These are phyloP conservation scores for Cavia porcellus DNA, from an alignment of 2,113 vertebrate genomes.

Conservation along the genomic window DNA sequence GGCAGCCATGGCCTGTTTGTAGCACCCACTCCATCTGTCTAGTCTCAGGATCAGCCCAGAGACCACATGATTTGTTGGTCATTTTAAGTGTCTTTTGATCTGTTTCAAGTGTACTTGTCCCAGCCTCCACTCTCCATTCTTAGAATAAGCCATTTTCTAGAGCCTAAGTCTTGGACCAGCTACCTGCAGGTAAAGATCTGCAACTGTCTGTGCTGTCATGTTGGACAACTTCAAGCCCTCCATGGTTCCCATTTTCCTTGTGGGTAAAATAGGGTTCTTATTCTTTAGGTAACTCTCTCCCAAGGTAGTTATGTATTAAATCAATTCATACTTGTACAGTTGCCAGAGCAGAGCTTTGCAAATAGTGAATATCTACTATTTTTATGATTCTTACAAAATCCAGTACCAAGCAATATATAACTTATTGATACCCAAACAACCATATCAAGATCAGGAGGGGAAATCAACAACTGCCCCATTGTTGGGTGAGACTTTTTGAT, in stretches of 20 bases:
- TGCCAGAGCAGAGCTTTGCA: not conserved
- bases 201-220: fast-evolving
- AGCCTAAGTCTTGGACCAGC: not conserved
- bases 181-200: not conserved
- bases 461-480: not conserved
- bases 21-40: not conserved
- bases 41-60: not conserved
- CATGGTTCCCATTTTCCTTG: not conserved
- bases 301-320: not conserved
- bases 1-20: not conserved
- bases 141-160: not conserved
- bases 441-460: not conserved
- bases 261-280: not conserved
- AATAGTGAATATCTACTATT: not conserved
- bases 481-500: not conserved
- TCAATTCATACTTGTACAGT: not conserved
- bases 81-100: not conserved
- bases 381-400: not conserved
- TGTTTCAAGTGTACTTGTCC: not conserved
- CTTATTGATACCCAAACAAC: not conserved
- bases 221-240: not conserved
- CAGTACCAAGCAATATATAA: not conserved
- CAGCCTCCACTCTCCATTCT: not conserved
- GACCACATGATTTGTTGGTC: not conserved
- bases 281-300: not conserved